These are phyloP conservation scores for Phrixothrix hirtus DNA, from an alignment of 2,888 invertebrate species.

Conservation along the genomic window DNA sequence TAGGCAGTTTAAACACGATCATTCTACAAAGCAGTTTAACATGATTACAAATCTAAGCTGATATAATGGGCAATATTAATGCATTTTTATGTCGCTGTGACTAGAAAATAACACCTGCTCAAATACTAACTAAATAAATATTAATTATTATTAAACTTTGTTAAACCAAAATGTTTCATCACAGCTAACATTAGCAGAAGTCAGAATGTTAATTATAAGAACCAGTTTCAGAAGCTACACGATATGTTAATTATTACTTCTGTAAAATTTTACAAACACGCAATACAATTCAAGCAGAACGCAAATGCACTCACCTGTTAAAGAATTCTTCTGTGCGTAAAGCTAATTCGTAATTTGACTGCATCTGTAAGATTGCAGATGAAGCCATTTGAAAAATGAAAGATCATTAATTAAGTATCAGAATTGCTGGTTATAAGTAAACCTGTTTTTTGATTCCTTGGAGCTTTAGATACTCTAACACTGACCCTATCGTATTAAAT, in stretches of 20 bases:
- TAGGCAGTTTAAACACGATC: too few relatives aligned
- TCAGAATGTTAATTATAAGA: conserved; percentile 28
- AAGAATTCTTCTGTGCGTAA: conserved; percentile 29
- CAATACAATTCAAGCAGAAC: conserved; percentile 32
- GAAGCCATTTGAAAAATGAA: not conserved
- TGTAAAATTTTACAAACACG: conserved; percentile 33
- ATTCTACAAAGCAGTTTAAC: too few relatives aligned
- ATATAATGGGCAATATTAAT: too few relatives aligned
- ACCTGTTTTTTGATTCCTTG: conserved; percentile 38
- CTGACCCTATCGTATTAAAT: conserved; percentile 41
- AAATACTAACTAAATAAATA: not conserved
- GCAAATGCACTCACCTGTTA: conserved; percentile 33
- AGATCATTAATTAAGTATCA: conserved; percentile 23
- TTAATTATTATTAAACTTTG: conserved; percentile 7
- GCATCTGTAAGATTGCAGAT: not conserved
- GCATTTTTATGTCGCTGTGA: too few relatives aligned
- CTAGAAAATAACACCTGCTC: not conserved
- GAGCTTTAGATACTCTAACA: conserved; percentile 38
- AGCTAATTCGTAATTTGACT: conserved; percentile 15
- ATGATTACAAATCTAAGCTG: too few relatives aligned
- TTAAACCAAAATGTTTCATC: conserved; percentile 9
- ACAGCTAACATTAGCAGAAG: conserved; percentile 4
- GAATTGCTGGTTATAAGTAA: conserved; percentile 24
- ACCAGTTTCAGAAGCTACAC: conserved; percentile 38
- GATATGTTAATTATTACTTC: conserved; percentile 40